These are phyloP conservation scores for Sanderia malayensis DNA, from an alignment of 30 jellyfish, hydroid and myxozoan genomes.

Conservation along the genomic window DNA sequence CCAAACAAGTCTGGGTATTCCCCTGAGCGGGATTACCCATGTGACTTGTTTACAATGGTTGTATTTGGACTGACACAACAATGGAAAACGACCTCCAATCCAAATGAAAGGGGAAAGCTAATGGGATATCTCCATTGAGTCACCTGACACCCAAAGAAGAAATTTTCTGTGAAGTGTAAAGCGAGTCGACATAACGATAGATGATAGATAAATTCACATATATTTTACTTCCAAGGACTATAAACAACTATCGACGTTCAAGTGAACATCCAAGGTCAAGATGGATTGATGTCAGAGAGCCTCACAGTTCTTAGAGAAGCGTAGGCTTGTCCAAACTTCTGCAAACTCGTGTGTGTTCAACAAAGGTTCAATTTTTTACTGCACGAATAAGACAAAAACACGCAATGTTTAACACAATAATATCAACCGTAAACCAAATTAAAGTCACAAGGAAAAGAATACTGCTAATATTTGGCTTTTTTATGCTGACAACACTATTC, in stretches of 20 bases:
- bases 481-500: conserved; percentile 11
- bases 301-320: no score
- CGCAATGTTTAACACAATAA: background rate
- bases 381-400: no score
- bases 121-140: conserved; percentile 18
- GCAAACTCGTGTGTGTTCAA: no score
- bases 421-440: background rate
- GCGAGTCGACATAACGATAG: no score
- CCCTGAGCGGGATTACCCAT: no score
- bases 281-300: no score
- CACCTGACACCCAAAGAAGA: conserved; percentile 16
- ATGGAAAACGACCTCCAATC: background rate
- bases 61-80: background rate
- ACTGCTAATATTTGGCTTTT: conserved; percentile 21
- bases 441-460: conserved; percentile 31
- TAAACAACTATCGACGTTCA: no score
- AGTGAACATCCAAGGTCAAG: no score
- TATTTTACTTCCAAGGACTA: background rate
- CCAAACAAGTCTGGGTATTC: no score
- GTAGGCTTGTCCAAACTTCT: no score
- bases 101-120: background rate
- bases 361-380: no score
- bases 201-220: background rate
- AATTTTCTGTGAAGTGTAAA: background rate
- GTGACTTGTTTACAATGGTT: background rate